phyloP scores from a whole-genome alignment of 2,113 vertebrate species.

The Pedetes capensis region DNA sequence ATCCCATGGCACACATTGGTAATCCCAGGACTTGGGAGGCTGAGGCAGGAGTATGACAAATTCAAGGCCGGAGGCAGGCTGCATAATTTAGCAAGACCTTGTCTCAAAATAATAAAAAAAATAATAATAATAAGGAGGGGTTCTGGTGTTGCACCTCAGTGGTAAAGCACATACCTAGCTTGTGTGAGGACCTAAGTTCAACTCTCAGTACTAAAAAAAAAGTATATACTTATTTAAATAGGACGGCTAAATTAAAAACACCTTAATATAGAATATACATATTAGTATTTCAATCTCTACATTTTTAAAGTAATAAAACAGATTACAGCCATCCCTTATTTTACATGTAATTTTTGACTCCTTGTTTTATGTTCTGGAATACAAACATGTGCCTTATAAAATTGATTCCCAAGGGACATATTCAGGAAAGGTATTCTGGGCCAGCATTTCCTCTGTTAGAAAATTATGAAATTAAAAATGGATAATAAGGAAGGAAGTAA shows the following conservation, averaged over 20 bases:
- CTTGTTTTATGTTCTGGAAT: background rate
- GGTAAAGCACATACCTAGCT: too few relatives aligned
- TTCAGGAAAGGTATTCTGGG: background rate
- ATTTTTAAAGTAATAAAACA: background rate
- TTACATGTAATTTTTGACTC: background rate
- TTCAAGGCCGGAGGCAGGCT: too few relatives aligned
- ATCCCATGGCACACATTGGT: too few relatives aligned
- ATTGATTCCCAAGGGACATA: background rate
- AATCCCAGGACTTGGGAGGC: too few relatives aligned
- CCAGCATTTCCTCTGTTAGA: background rate
- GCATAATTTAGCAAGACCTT: too few relatives aligned
- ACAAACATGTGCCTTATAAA: background rate
- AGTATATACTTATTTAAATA: background rate
- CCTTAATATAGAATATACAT: background rate
- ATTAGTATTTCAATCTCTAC: background rate
- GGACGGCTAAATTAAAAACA: background rate
- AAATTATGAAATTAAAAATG: conserved; percentile 21
- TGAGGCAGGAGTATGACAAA: too few relatives aligned
- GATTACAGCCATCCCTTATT: background rate
- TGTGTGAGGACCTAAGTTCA: too few relatives aligned
- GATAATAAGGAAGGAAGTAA: background rate
- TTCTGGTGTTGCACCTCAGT: too few relatives aligned
- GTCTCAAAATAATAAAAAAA: too few relatives aligned
- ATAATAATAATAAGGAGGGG: too few relatives aligned
- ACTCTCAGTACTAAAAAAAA: too few relatives aligned